Base-by-base conservation (phyloP, 2,888 invertebrate genomes). In the Leptinotarsa rubiginosa region DNA sequence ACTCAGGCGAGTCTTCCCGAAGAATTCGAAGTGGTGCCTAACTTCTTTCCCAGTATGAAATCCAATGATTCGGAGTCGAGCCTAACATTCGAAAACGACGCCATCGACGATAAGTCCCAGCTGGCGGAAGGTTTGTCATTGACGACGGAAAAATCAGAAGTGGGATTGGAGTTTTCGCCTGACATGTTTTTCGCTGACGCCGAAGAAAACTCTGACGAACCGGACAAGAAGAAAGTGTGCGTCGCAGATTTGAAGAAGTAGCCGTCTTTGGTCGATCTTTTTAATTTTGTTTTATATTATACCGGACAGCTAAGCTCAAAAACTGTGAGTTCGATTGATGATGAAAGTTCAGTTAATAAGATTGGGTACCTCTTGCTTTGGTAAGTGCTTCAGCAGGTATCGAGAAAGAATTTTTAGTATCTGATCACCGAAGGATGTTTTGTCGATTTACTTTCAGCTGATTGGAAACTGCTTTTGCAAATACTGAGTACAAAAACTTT, bases 161-260 rank as follows among this genome's bases (percentile, higher is more conserved):
- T 74, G 70, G 69, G 69, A 47, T 20, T 69, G 18, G 83, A 84
- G 72, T 84, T 84, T 75, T 83, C 84, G 10, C 84, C 85, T 0
- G 84, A 85, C 72, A 85, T 84, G 70, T 85, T 85, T 75, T 84
- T 85, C 68, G 81, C 84, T 5, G 84, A 83, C 41, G 65, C 70
- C 13, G 74, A 75, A 59, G 72, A 67, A 0, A 71, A 31, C 56
- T 4, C 7, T 1, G 64, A 68, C 31, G 65, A 70, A 5, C 64
- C 50, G 4, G 72, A 75, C 16, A 74, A 70, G 47, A 77, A 77
- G 41, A 54, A 65, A 70, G 10, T 62, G 62, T 62, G 62, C 62
- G 41, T 41, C 41, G 16, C 12, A 7, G n/a, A 5, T 10, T 16
- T 5, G 2, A 31, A 18, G 62, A 62, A 62, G 7, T 31, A 18